Conservation (phyloP, 2,113 vertebrate species). For the Paraplagusia blochii region DNA sequence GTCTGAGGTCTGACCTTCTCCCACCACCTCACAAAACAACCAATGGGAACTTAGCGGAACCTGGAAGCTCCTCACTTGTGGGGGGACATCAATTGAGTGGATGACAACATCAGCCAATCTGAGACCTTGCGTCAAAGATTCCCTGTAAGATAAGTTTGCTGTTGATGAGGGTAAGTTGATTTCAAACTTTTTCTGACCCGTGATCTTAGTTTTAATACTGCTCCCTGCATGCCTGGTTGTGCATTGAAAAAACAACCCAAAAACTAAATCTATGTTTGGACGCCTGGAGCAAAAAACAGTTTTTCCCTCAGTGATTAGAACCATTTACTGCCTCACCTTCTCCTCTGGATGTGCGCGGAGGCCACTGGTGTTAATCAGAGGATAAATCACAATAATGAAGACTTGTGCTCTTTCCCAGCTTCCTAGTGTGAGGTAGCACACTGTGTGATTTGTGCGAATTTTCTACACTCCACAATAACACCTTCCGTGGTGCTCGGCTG, state of each 20-base stretch:
- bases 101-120: no score
- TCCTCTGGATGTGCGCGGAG: slow-evolving; percentile 5
- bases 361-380: slow-evolving; percentile 33
- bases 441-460: slow-evolving; percentile 19
- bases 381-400: slow-evolving; percentile 37
- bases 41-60: slow-evolving; percentile 26
- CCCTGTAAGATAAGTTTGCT: no score
- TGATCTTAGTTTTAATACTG: slow-evolving; percentile 18
- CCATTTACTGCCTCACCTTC: slow-evolving; percentile 2
- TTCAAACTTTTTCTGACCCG: slow-evolving; percentile 21
- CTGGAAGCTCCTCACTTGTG: no score
- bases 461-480: slow-evolving; percentile 32
- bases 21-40: slow-evolving; percentile 28
- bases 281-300: background rate
- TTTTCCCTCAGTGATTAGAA: slow-evolving; percentile 6
- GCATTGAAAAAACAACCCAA: background rate
- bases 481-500: slow-evolving; percentile 28
- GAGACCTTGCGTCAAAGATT: no score
- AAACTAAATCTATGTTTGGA: background rate
- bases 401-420: slow-evolving; percentile 11
- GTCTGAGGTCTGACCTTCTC: slow-evolving; percentile 9
- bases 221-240: slow-evolving; percentile 6
- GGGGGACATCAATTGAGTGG: no score
- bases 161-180: no score
- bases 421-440: slow-evolving; percentile 5